Evolutionary conservation across 2,113 vertebrate genomes (phyloP).

Genomic region (Eidolon helvum): DNA sequence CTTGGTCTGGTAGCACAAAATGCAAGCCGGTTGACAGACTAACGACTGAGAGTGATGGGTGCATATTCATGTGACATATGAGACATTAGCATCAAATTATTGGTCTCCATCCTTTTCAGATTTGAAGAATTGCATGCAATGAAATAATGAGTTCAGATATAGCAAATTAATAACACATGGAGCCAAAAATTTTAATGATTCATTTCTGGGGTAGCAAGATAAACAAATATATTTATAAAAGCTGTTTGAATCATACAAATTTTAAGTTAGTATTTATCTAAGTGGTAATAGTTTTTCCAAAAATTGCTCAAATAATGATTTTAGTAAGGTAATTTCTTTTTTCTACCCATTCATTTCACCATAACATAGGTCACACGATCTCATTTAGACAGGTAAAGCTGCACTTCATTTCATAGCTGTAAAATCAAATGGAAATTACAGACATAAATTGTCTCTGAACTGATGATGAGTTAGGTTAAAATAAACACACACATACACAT

Average conservation of each 20-base stretch:
- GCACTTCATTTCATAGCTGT: neutral
- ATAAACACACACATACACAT: neutral
- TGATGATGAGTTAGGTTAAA: neutral
- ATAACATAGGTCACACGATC: neutral
- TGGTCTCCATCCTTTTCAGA: neutral
- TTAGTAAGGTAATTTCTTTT: neutral
- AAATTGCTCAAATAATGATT: constrained; percentile 10
- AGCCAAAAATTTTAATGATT: constrained; percentile 37
- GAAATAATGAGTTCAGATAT: constrained; percentile 3
- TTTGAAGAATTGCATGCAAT: constrained; percentile 13
- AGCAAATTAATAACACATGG: constrained; percentile 36
- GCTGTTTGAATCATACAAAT: constrained; percentile 19
- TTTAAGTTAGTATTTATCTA: constrained; percentile 22
- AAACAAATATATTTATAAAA: constrained; percentile 57
- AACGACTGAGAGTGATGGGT: neutral
- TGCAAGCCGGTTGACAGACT: neutral
- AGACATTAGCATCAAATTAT: neutral
- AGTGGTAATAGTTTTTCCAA: constrained; percentile 24
- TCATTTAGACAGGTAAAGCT: neutral
- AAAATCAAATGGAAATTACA: neutral
- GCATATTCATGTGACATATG: neutral
- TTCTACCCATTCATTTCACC: neutral
- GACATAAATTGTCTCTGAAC: neutral
- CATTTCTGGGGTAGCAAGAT: constrained; percentile 37
- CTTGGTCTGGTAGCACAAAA: neutral